phyloP scores from a whole-genome alignment of 1,140 invertebrate genomes.

The Zaprionus capensis region DNA sequence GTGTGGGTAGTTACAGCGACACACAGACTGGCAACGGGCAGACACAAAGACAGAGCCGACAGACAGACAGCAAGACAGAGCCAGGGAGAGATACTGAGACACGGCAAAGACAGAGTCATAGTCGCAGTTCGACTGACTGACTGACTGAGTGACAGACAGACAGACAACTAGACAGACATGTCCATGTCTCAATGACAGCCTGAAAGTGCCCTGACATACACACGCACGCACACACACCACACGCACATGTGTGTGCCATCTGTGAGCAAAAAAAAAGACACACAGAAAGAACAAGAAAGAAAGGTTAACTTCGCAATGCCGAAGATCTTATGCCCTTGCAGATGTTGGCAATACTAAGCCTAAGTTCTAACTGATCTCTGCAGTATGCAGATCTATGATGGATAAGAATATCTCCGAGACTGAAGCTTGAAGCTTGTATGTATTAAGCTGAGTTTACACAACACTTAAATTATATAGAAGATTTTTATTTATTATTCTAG shows the following conservation, averaged over 20 bases:
- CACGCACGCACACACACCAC: constrained; percentile 7
- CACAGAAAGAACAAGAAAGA: not conserved
- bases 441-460: no score
- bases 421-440: no score
- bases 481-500: no score
- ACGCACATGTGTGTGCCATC: constrained; percentile 34
- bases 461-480: not conserved
- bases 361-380: not conserved
- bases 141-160: constrained; percentile 4
- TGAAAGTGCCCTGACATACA: constrained; percentile 70
- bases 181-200: constrained; percentile 79
- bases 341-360: not conserved
- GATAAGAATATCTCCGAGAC: no score
- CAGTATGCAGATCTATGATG: no score
- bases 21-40: constrained; percentile 54
- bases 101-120: constrained; percentile 5
- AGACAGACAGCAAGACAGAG: not conserved
- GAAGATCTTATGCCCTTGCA: not conserved
- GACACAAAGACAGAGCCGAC: constrained; percentile 38
- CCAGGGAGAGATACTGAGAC: constrained; percentile 15
- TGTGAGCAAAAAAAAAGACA: constrained; percentile 37
- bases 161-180: constrained; percentile 30
- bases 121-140: constrained; percentile 23
- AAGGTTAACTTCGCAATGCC: not conserved
- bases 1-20: constrained; percentile 68